Evolutionary conservation across 2,888 invertebrate genomes (phyloP).

Genomic region (Sicus ferrugineus): DNA sequence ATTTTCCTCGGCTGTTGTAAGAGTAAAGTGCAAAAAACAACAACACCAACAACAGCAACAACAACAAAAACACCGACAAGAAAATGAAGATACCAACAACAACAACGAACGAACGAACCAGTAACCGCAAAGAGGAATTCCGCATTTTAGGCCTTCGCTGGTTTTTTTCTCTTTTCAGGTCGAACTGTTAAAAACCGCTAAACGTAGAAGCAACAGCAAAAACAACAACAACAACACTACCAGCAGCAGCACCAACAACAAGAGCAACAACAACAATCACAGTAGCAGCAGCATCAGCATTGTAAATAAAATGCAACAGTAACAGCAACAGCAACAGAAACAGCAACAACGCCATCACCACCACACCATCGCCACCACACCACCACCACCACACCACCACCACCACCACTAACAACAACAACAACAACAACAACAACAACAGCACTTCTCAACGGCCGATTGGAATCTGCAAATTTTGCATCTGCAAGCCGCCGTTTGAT

Average conservation of each 20-base stretch:
- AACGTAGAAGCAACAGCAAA: not conserved
- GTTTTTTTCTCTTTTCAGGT: not conserved
- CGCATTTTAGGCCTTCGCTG: conserved; percentile 20
- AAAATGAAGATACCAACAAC: not conserved
- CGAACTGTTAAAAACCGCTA: not conserved
- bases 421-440: not conserved
- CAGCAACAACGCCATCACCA: not conserved
- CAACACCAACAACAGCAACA: conserved; percentile 34
- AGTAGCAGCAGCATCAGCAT: not conserved
- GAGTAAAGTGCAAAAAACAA: conserved; percentile 12
- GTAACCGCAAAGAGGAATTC: conserved; percentile 22
- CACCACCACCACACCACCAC: not conserved
- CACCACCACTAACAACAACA: not conserved
- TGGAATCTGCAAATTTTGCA: conserved; percentile 2
- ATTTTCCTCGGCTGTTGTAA: too few relatives aligned
- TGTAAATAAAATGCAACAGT: not conserved
- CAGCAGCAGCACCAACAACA: not conserved
- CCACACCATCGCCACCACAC: too few relatives aligned
- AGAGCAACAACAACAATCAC: not conserved
- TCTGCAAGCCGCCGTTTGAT: not conserved
- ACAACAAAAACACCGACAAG: conserved; percentile 35
- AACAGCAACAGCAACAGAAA: not conserved
- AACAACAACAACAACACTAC: not conserved
- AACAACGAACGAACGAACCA: conserved; percentile 21
- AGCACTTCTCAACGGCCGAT: not conserved